Base-by-base conservation (phyloP, 2,888 invertebrate genomes). In the Lasioglossum malachurum region DNA sequence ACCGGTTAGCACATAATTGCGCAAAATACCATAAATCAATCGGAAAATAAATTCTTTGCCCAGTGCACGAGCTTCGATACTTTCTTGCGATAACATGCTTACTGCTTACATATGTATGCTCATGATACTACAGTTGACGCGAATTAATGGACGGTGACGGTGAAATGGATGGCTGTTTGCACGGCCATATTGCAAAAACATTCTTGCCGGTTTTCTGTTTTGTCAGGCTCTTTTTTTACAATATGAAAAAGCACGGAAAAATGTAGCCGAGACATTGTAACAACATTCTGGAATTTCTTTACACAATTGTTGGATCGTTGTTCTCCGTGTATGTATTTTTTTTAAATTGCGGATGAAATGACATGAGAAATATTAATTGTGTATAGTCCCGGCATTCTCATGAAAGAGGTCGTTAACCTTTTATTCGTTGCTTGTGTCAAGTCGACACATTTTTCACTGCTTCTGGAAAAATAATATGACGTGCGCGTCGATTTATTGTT, bases 21-120 rank as follows among this genome's bases (percentile, higher is more conserved):
- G 41, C 38, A 71, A 75, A 12, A 35, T 19, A 16, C n/a, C 49
- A 16, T 75, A 81, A 82, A 83, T 83, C 60, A 75, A 75, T 83
- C 38, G 27, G 27, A 19, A 57, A 44, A 72, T 35, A 44, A 71
- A 71, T 57, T 44, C n/a, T 57, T 71, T 35, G 38, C n/a, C 38
- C 35, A 16, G 8, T 35, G 19, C 74, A 44, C 41, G 16, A 4
- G 27, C 69, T 67, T 53, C 38, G 44, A 77, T 67, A 74, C 27
- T 44, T 78, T 73, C 31, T 53, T 77, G 57, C 57, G 49, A 57
- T 69, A 57, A 76, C 31, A 19, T 7, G 49, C 16, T 35, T 12
- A 3, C 10, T 44, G 44, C 44, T 44, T 14, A 4, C 44, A 4
- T 38, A 27, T n/a, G 31, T n/a, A 49, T 23, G 31, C 71, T 78